Conservation (phyloP, 2,113 vertebrate species). For the Leuciscus idus region DNA sequence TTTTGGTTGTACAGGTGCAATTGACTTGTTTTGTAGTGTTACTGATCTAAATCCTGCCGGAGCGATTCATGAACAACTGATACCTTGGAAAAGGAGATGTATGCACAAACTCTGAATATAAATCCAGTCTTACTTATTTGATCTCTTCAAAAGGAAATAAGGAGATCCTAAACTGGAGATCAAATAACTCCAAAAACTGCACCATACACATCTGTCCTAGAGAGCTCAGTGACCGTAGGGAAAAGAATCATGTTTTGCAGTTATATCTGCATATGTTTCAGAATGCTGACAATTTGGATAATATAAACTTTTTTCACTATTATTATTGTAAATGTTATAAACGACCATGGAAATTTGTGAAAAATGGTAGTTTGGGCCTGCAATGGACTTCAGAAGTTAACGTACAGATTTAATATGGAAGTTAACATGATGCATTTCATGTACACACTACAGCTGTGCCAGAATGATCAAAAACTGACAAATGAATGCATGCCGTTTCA, state of each 20-base stretch:
- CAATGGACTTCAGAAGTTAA: background rate
- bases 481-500: background rate
- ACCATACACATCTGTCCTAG: background rate
- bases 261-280: background rate
- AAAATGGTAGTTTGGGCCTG: conserved; percentile 85
- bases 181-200: background rate
- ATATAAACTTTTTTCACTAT: background rate
- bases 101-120: background rate
- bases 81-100: background rate
- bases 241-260: background rate
- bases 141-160: background rate
- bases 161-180: background rate
- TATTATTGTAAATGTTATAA: background rate
- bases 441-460: background rate
- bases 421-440: background rate
- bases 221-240: background rate
- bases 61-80: background rate
- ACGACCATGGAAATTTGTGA: conserved; percentile 59
- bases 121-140: background rate
- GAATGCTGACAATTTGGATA: background rate
- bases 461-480: background rate
- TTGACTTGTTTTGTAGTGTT: background rate
- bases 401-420: background rate
- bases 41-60: background rate
- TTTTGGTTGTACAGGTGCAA: background rate